Evolutionary conservation across 2,888 invertebrate species (phyloP).

Genomic region (Protonemura montana): DNA sequence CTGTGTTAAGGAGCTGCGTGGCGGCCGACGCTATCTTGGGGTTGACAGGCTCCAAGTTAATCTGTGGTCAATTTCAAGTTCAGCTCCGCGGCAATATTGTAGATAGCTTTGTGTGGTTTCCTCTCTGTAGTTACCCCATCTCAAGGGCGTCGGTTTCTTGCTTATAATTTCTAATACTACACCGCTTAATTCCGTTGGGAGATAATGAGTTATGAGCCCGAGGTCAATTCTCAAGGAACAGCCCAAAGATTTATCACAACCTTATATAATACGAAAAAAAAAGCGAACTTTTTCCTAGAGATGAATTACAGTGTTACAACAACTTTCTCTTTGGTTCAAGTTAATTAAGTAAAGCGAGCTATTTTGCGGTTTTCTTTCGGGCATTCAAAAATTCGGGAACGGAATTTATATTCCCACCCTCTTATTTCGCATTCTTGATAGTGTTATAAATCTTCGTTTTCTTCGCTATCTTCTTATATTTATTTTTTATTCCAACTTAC

Average conservation of each 20-base stretch:
- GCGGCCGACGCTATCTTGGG: slow-evolving; percentile 36
- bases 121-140: not conserved
- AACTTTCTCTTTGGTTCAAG: slow-evolving; percentile 42
- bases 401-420: slow-evolving; percentile 27
- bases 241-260: slow-evolving; percentile 41
- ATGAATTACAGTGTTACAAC: slow-evolving; percentile 43
- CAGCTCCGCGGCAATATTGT: slow-evolving; percentile 25
- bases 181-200: slow-evolving; percentile 39
- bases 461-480: slow-evolving; percentile 15
- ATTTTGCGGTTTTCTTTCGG: slow-evolving; percentile 22
- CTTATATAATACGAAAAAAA: slow-evolving; percentile 35
- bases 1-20: slow-evolving; percentile 34
- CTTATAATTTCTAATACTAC: slow-evolving; percentile 33
- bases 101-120: slow-evolving; percentile 22
- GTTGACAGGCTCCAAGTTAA: slow-evolving; percentile 44
- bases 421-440: slow-evolving; percentile 24
- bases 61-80: slow-evolving; percentile 44
- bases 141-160: slow-evolving; percentile 13
- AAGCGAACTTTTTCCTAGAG: slow-evolving; percentile 27
- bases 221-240: slow-evolving; percentile 40
- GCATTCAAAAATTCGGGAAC: slow-evolving; percentile 9
- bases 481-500: slow-evolving; percentile 21
- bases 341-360: slow-evolving; percentile 43
- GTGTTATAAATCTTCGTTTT: slow-evolving; percentile 34
- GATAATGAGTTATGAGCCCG: slow-evolving; percentile 40